Evolutionary conservation across 2,888 invertebrate genomes (phyloP).

Genomic region (Rhamnusium bicolor): DNA sequence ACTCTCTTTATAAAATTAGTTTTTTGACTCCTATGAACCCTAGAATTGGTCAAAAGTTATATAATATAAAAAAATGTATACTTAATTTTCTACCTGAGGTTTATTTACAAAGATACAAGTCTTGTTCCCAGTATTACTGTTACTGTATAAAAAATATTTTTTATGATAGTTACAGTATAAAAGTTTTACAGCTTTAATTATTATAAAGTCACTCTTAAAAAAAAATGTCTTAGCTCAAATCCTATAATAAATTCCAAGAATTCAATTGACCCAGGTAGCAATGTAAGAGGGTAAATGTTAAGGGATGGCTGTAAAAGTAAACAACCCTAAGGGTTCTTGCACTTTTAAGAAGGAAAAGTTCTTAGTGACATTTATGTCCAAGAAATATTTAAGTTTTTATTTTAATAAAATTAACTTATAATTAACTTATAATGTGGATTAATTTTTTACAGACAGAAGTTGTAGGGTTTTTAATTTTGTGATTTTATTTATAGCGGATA

Average conservation of each 20-base stretch:
- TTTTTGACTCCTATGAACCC: too few relatives aligned
- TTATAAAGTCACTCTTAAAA: neutral
- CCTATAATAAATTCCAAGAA: constrained; percentile 9
- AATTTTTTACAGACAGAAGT: constrained; percentile 1
- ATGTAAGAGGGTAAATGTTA: constrained; percentile 27
- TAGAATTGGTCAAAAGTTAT: too few relatives aligned
- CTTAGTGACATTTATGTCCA: neutral
- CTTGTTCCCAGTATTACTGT: too few relatives aligned
- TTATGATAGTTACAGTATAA: neutral
- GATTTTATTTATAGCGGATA: neutral
- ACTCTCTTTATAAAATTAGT: too few relatives aligned
- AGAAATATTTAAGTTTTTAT: too few relatives aligned
- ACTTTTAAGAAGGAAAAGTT: neutral
- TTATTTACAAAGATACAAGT: too few relatives aligned
- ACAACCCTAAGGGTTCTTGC: neutral
- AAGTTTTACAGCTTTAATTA: neutral
- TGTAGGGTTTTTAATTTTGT: neutral
- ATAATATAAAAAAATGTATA: too few relatives aligned
- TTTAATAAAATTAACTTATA: too few relatives aligned
- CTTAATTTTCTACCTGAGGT: too few relatives aligned
- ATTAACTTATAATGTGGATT: neutral
- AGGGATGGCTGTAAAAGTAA: constrained; percentile 30
- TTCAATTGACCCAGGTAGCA: constrained; percentile 34
- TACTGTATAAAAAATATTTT: too few relatives aligned
- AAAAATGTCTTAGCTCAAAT: neutral